phyloP scores from a whole-genome alignment of 2,888 invertebrate genomes.

The Apotomis capreana region DNA sequence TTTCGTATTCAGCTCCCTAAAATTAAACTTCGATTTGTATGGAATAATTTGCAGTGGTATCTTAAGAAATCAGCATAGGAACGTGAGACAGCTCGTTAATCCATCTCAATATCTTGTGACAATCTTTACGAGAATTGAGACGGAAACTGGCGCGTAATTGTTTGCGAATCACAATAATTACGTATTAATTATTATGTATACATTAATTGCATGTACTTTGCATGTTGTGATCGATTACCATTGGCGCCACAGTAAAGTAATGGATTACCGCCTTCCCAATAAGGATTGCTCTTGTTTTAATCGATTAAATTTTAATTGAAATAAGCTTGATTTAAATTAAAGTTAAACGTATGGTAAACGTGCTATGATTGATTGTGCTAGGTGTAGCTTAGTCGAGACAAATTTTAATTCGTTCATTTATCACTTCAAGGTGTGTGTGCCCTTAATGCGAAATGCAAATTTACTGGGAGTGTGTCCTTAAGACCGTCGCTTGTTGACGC shows the following conservation, averaged over 20 bases:
- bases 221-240: conserved; percentile 29
- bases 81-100: not conserved
- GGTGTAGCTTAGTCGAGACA: not conserved
- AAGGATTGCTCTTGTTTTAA: conserved; percentile 29
- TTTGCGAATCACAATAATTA: conserved; percentile 28
- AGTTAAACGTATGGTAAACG: conserved; percentile 17
- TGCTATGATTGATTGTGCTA: conserved; percentile 14
- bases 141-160: conserved; percentile 16
- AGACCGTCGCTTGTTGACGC: not conserved
- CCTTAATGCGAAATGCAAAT: conserved; percentile 4
- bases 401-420: conserved; percentile 10
- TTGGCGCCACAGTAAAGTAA: conserved; percentile 27
- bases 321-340: conserved; percentile 19
- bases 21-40: no score
- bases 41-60: not conserved
- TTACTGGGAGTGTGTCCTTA: not conserved
- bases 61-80: not conserved
- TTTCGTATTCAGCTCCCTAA: no score
- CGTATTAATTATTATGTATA: conserved; percentile 25
- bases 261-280: conserved; percentile 22
- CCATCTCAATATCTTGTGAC: conserved; percentile 19
- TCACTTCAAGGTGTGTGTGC: conserved; percentile 1
- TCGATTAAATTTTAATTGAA: conserved; percentile 36
- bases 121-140: not conserved
- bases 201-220: conserved; percentile 24